Evolutionary conservation across 2,888 invertebrate genomes (phyloP).

Genomic region (Steinernema hermaphroditum): DNA sequence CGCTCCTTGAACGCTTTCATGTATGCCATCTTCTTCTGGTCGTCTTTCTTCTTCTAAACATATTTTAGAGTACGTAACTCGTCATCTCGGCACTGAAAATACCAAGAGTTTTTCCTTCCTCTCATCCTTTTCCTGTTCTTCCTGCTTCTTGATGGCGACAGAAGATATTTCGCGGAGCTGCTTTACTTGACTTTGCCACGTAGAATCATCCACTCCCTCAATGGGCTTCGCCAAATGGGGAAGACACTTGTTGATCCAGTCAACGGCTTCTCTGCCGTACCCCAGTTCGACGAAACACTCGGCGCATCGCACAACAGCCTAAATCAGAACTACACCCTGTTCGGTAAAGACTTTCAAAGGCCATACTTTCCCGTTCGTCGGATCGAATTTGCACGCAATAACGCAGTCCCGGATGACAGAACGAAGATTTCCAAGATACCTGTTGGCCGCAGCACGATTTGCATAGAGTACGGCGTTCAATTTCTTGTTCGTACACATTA

Average conservation of each 20-base stretch:
- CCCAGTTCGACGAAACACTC: slow-evolving; percentile 58
- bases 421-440: slow-evolving; percentile 73
- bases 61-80: slow-evolving; percentile 46
- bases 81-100: too few relatives aligned
- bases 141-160: neutral
- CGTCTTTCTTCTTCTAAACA: slow-evolving; percentile 66
- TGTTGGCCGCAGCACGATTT: slow-evolving; percentile 88
- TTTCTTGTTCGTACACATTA: slow-evolving; percentile 75
- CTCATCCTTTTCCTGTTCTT: slow-evolving; percentile 33
- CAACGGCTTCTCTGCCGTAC: slow-evolving; percentile 50
- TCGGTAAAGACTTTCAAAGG: too few relatives aligned
- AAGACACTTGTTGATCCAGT: slow-evolving; percentile 52
- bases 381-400: slow-evolving; percentile 75
- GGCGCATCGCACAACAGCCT: slow-evolving; percentile 73
- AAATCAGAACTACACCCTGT: too few relatives aligned
- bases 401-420: slow-evolving; percentile 77
- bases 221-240: slow-evolving; percentile 4
- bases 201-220: slow-evolving; percentile 1
- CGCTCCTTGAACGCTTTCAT: slow-evolving; percentile 69
- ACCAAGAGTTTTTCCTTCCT: slow-evolving; percentile 29
- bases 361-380: slow-evolving; percentile 53
- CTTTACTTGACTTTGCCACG: slow-evolving; percentile 7
- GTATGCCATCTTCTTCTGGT: slow-evolving; percentile 68
- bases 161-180: neutral
- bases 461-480: slow-evolving; percentile 83